phyloP scores from a whole-genome alignment of 2,113 vertebrate genomes.

The Capreolus pygargus region DNA sequence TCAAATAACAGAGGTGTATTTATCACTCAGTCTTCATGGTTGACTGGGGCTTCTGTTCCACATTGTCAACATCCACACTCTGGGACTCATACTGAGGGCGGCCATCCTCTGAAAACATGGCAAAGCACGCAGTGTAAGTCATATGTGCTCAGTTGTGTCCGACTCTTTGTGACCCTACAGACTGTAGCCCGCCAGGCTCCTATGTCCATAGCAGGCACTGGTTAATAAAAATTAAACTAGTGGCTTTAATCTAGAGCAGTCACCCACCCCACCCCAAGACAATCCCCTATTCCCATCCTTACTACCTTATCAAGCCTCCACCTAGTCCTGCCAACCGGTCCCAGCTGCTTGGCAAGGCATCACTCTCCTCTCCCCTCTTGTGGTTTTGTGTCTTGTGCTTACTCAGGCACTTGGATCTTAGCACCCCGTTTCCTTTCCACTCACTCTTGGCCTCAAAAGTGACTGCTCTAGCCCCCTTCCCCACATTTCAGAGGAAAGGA shows the following conservation, averaged over 20 bases:
- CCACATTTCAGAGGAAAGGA: slow-evolving; percentile 40
- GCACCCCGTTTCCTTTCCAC: not conserved
- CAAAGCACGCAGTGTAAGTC: not conserved
- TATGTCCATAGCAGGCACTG: not conserved
- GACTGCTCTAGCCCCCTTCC: slow-evolving; percentile 16
- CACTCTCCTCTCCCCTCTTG: not conserved
- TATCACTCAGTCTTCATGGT: not conserved
- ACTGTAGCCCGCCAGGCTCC: no score
- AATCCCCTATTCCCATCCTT: not conserved
- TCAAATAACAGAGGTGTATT: not conserved
- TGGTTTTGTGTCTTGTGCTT: slow-evolving; percentile 16
- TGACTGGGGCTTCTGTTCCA: not conserved
- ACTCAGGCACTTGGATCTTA: slow-evolving; percentile 27
- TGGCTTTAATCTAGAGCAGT: not conserved
- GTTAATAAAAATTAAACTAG: not conserved
- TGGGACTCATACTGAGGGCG: not conserved
- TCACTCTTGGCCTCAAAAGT: slow-evolving; percentile 34
- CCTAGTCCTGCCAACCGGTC: not conserved
- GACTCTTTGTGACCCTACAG: no score
- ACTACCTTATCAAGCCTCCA: not conserved
- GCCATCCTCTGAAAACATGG: not conserved
- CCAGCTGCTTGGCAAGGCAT: not conserved
- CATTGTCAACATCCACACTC: not conserved
- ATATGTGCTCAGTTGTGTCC: not conserved
- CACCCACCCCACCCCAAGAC: not conserved